Evolutionary conservation across 2,888 invertebrate species (phyloP).

Genomic region (Aricia artaxerxes): DNA sequence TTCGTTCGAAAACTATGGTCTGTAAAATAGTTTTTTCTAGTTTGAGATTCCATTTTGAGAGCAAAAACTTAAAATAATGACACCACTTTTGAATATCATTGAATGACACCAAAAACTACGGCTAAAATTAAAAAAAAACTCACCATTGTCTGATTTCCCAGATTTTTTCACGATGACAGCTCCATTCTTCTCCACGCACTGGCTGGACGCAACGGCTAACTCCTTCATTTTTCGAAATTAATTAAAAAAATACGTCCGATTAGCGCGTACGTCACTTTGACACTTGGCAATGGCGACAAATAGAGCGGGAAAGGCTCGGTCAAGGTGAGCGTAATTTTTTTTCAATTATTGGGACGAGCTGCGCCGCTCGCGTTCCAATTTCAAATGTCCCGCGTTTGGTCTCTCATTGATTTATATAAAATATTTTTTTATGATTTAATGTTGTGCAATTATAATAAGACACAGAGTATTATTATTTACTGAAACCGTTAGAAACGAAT

Average conservation of each 20-base stretch:
- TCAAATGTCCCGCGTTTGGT: slow-evolving; percentile 9
- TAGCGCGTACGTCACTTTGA: slow-evolving; percentile 76
- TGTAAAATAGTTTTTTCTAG: background rate
- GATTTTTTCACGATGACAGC: slow-evolving; percentile 59
- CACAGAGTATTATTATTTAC: background rate
- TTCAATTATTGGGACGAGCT: slow-evolving; percentile 16
- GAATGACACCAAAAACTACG: background rate
- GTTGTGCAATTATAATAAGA: slow-evolving; percentile 31
- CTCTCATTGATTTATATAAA: slow-evolving; percentile 20
- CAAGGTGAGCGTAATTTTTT: slow-evolving; percentile 60
- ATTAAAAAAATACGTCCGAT: slow-evolving; percentile 44
- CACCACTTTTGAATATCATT: background rate
- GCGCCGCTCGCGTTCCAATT: background rate
- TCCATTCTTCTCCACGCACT: slow-evolving; percentile 58
- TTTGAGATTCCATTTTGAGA: background rate
- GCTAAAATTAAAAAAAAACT: slow-evolving; percentile 44
- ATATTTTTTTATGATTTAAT: slow-evolving; percentile 27
- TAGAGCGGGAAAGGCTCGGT: slow-evolving; percentile 57
- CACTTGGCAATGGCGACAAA: slow-evolving; percentile 60
- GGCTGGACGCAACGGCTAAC: slow-evolving; percentile 58
- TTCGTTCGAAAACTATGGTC: background rate
- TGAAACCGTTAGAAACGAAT: background rate
- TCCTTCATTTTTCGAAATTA: slow-evolving; percentile 62
- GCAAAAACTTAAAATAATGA: background rate
- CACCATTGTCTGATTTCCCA: slow-evolving; percentile 60